Conservation (phyloP, 1,140 invertebrate genomes). For the Adoxophyes honmai region DNA sequence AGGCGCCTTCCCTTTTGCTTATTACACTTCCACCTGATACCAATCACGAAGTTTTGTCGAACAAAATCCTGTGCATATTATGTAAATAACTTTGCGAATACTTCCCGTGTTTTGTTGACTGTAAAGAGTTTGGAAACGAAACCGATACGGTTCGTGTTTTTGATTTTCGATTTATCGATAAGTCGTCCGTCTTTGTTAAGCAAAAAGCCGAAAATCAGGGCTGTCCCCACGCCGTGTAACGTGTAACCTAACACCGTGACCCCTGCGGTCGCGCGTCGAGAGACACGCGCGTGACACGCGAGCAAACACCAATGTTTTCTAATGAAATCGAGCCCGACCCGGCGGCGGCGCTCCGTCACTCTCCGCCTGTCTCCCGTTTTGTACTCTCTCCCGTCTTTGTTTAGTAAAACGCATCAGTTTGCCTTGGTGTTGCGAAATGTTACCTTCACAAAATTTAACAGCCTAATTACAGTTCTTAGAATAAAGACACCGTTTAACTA, state of each 20-base stretch:
- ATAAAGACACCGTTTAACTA: too few relatives aligned
- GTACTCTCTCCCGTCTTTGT: not conserved
- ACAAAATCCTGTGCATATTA: not conserved
- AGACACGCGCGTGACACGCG: slow-evolving; percentile 44
- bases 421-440: too few relatives aligned
- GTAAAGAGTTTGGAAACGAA: too few relatives aligned
- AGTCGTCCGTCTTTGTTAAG: not conserved
- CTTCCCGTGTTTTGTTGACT: too few relatives aligned
- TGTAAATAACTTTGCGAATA: too few relatives aligned
- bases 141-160: too few relatives aligned
- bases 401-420: too few relatives aligned
- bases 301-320: slow-evolving; percentile 46
- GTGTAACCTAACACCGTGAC: slow-evolving; percentile 33
- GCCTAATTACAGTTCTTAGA: too few relatives aligned
- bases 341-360: not conserved
- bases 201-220: slow-evolving; percentile 12
- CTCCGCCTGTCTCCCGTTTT: slow-evolving; percentile 5
- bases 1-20: not conserved
- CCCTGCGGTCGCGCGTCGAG: slow-evolving; percentile 24
- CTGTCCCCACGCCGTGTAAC: not conserved
- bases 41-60: slow-evolving; percentile 3
- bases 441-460: too few relatives aligned
- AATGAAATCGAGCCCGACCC: slow-evolving; percentile 45
- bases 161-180: not conserved
- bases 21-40: not conserved